These are phyloP conservation scores for Pyralis farinalis DNA, from an alignment of 2,888 invertebrate genomes.

Conservation along the genomic window DNA sequence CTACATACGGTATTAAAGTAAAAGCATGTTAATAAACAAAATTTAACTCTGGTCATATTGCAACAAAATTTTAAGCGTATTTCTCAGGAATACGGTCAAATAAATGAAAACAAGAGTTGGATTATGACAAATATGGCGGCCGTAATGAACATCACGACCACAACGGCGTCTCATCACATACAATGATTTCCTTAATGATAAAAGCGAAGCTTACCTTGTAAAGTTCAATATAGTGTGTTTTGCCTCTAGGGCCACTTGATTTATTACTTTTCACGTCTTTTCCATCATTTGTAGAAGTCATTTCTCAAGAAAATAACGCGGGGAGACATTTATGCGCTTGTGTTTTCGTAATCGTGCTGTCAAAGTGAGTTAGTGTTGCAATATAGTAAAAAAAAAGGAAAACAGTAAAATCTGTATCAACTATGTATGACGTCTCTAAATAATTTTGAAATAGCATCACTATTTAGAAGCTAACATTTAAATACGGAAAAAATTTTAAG, in stretches of 20 bases:
- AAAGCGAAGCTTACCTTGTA: constrained; percentile 69
- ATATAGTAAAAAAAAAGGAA: constrained; percentile 3
- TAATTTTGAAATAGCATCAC: too few species aligned
- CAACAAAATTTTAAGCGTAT: constrained; percentile 15
- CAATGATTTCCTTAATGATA: constrained; percentile 30
- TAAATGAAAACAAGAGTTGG: constrained; percentile 69
- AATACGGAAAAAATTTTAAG: too few species aligned
- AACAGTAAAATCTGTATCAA: too few species aligned
- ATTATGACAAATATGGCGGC: constrained; percentile 78
- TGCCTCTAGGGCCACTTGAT: constrained; percentile 70
- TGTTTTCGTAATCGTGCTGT: constrained; percentile 78
- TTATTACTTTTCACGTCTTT: constrained; percentile 77
- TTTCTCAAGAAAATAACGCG: constrained; percentile 80
- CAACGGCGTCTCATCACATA: constrained; percentile 63
- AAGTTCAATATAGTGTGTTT: constrained; percentile 74
- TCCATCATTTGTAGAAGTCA: constrained; percentile 81
- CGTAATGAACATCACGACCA: constrained; percentile 60
- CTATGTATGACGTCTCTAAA: too few species aligned
- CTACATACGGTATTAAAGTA: too few species aligned
- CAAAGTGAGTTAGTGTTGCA: constrained; percentile 58
- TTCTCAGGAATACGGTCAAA: constrained; percentile 31
- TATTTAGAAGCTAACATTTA: too few species aligned
- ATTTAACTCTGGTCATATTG: constrained; percentile 17
- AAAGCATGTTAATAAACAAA: constrained; percentile 9
- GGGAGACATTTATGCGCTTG: constrained; percentile 81